Evolutionary conservation across 2,113 vertebrate species (phyloP), one percentile per base, ranked within the genome.

Genomic region (Haliaeetus leucogaster): DNA sequence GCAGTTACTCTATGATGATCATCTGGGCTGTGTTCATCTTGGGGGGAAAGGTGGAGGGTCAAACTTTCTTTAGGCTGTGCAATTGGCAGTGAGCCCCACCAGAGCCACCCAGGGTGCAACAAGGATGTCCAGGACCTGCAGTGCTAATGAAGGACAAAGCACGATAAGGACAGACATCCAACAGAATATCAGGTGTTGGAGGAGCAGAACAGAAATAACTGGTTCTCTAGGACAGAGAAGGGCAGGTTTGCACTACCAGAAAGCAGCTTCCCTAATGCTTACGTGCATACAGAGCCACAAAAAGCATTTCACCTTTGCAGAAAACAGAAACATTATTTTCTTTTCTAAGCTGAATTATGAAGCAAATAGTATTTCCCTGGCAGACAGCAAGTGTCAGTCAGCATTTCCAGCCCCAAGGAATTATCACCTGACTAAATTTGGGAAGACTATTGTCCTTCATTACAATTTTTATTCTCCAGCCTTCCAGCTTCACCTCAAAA

Each of bases 401-500:
- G n/a, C 21, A 58, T 34, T 90, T 90, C 67, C 40, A 77, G 50
- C 20, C n/a, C 53, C 42, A 52, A 50, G 76, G 36, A 94, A 83
- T 11, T 18, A 52, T 68, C 53, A 27, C 11, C 22, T 2, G 1
- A 19, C 38, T 52, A 32, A 48, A 73, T 61, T 38, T 81, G 16
- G 3, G 45, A 78, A 65, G 23, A 15, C 36, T 87, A 6, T 10
- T 52, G n/a, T 38, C n/a, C 32, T 71, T 20, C 52, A 61, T 34
- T 52, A 79, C 13, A 82, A 16, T 48, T 90, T 91, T 76, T 55
- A 55, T 21, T 56, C 27, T 67, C 66, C 47, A 76, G 40, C 13
- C 30, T 91, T 85, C 16, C 27, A 73, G 40, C 34, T 74, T 82
- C 61, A 68, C 55, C 63, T 96, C 45, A 86, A 73, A 95, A 92